Base-by-base conservation (phyloP, 2,888 invertebrate genomes). In the Colletes collaris region DNA sequence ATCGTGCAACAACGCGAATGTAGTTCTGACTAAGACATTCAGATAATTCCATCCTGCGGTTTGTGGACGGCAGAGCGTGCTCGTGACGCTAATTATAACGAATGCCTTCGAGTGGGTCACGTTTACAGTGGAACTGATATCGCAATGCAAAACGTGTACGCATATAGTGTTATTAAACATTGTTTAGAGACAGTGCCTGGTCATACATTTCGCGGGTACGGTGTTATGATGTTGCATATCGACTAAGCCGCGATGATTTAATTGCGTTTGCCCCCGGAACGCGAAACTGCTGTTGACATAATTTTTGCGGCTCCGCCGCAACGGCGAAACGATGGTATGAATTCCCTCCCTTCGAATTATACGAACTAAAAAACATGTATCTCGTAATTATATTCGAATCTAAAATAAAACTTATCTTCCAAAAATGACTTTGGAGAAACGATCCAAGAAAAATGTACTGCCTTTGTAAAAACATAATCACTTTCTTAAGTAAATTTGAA, bases 71-170 rank as follows among this genome's bases (percentile, higher is more conserved):
- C 74, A 35, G 74, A 76, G 82, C 76, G 79, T 85, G 86, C 71
- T 71, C 79, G 77, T 83, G 88, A 86, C 87, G 86, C 84, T 89
- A 88, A 88, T 88, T 88, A 86, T 87, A 88, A 89, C 84, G 84
- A 89, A 88, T 89, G 86, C 77, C 82, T 83, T 83, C 72, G 86
- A 81, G 79, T 83, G 82, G 82, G 77, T 72, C 78, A 64, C 80
- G 85, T 83, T 83, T 85, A 78, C 85, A 69, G 68, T 62, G 11
- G 53, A 52, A 64, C 67, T 65, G 80, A 81, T 81, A 81, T 53
- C 56, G 74, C 74, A n/a, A 58, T 70, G 76, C 82, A 65, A 82
- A 82, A 79, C 53, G 74, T 67, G 62, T 56, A 52, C 35, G 37
- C 67, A 53, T 76, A 46, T 46, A 49, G 37, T 55, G 56, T 76